phyloP scores from a whole-genome alignment of 2,797 vertebrate species.

The Enteromius argenteus region DNA sequence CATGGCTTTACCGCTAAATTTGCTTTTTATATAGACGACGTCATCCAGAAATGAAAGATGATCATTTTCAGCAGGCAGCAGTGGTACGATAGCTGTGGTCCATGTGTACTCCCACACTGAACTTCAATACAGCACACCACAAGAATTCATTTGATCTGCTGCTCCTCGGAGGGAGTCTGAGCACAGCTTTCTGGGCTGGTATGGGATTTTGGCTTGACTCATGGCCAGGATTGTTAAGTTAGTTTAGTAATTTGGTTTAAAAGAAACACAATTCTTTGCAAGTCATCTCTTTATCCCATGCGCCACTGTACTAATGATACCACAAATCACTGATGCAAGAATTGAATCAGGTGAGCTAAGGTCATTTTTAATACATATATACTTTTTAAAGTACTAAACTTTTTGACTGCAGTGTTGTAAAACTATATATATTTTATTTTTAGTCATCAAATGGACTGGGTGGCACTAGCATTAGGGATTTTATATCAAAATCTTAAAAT shows the following conservation, averaged over 20 bases:
- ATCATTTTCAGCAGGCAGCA: constrained; percentile 12
- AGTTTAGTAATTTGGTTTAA: constrained; percentile 9
- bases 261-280: not conserved
- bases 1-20: constrained; percentile 1
- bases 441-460: not conserved
- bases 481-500: not conserved
- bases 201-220: constrained; percentile 25
- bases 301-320: not conserved
- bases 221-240: not conserved
- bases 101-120: constrained; percentile 34
- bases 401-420: not conserved
- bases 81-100: constrained; percentile 39
- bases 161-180: constrained; percentile 11
- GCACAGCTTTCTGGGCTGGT: not conserved
- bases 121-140: constrained; percentile 35
- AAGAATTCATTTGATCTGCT: constrained; percentile 40
- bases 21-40: not conserved
- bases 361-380: not conserved
- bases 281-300: not conserved
- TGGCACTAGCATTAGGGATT: not conserved
- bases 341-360: not conserved
- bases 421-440: not conserved
- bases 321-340: constrained; percentile 21
- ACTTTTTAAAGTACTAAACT: not conserved
- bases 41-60: constrained; percentile 38